These are phyloP conservation scores for Blennius ocellaris DNA, from an alignment of 2,113 vertebrate species.

Conservation along the genomic window DNA sequence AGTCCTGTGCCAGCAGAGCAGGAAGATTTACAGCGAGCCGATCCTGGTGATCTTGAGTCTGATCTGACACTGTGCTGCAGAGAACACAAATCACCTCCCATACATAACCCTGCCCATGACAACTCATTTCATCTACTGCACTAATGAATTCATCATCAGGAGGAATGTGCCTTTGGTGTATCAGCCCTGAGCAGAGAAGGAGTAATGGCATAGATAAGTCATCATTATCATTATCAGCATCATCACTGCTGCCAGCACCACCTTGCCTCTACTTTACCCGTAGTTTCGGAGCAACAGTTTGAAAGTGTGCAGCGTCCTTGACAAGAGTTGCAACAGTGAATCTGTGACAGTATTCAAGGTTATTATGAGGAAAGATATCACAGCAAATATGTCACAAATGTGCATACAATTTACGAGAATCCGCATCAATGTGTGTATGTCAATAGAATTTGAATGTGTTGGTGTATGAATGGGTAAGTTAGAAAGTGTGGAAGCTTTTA, in stretches of 20 bases:
- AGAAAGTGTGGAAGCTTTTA: conserved; percentile 41
- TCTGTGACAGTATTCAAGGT: conserved; percentile 57
- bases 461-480: conserved; percentile 61
- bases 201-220: conserved; percentile 71
- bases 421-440: conserved; percentile 51
- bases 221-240: conserved; percentile 63
- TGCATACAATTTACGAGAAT: conserved; percentile 47
- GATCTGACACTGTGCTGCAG: conserved; percentile 55
- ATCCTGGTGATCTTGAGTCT: conserved; percentile 42
- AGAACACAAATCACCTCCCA: conserved; percentile 76
- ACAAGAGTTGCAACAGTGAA: conserved; percentile 32
- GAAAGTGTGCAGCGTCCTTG: conserved; percentile 39
- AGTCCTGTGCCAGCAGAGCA: conserved; percentile 58
- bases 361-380: conserved; percentile 37
- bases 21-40: conserved; percentile 63
- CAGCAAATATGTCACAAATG: conserved; percentile 42
- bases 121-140: conserved; percentile 77
- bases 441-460: conserved; percentile 73
- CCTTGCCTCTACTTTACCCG: conserved; percentile 27
- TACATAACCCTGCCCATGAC: conserved; percentile 71
- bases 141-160: conserved; percentile 78
- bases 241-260: conserved; percentile 34
- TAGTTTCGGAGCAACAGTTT: conserved; percentile 59
- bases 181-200: conserved; percentile 54
- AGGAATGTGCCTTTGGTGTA: conserved; percentile 61